Conservation (phyloP, 92 coral and sea anemone genomes). For the Palythoa grandis region DNA sequence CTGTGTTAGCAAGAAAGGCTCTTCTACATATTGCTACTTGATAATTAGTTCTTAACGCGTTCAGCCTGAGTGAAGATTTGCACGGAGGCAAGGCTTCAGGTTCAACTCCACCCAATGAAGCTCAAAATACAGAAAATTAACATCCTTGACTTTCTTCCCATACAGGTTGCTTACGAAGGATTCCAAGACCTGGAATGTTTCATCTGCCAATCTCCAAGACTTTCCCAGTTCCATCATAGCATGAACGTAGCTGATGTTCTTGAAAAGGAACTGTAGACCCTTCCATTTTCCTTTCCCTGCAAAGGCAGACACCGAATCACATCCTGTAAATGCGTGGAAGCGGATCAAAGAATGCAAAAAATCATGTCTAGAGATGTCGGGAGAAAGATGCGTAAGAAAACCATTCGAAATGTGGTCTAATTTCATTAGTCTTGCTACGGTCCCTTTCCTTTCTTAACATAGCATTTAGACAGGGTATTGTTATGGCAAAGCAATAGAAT, state of each 20-base stretch:
- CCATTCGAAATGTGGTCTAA: background rate
- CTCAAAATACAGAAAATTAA: background rate
- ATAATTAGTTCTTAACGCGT: background rate
- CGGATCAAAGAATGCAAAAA: background rate
- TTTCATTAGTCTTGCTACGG: no score
- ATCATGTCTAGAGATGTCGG: background rate
- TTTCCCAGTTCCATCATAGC: conserved; percentile 1
- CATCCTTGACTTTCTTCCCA: no score
- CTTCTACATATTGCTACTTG: background rate
- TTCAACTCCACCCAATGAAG: background rate
- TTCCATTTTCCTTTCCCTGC: no score
- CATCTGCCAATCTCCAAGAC: no score
- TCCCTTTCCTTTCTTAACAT: background rate
- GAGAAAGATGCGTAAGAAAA: background rate
- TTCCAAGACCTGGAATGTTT: no score
- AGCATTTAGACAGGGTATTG: background rate
- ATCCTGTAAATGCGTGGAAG: background rate
- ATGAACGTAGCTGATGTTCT: background rate
- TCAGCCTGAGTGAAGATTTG: background rate
- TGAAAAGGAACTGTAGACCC: no score
- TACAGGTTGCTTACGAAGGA: no score
- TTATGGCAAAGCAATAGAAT: background rate
- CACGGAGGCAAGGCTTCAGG: conserved; percentile 8
- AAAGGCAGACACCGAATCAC: no score
- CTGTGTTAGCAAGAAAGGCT: no score